Base-by-base conservation (phyloP, 2,113 vertebrate species). In the Pseudolaguvia tuberculata region DNA sequence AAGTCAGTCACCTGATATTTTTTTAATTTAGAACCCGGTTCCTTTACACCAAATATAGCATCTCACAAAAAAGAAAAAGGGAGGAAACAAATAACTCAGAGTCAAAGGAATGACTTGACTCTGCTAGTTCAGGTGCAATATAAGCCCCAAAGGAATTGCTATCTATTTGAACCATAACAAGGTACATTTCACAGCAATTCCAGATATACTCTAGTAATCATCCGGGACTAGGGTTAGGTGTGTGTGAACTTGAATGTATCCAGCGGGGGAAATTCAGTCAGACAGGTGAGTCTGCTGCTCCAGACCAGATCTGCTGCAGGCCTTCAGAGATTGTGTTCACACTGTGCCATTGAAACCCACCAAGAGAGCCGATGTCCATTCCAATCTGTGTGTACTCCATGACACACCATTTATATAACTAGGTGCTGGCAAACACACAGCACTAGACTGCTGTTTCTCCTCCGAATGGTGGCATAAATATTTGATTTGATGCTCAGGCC, bases 151-250 rank as follows among this genome's bases (percentile, higher is more conserved):
- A 51, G 47, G 47, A 63, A 11, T 14, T 69, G 63, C 14, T 48
- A 72, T 81, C 62, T 74, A 67, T 82, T 75, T 57, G 21, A 57
- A 72, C 57, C 79, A 79, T 84, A 78, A 73, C 63, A 51, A 48
- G 65, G 48, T 31, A 27, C 15, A 47, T 84, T 81, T 45, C 58
- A 58, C 63, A 58, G 58, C 70, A 72, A 83, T 80, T 84, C 79
- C 9, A 55, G 52, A 81, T 56, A 29, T 25, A 62, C 48, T 47
- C 29, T 8, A 45, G 55, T 67, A 21, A 51, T 45, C 42, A 72
- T 65, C 20, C 42, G 25, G 15, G 18, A 45, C 45, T 31, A 47
- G 21, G 58, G 39, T 31, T 66, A 14, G 20, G 55, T 72, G 39
- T 61, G 20, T 42, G 57, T n/a, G 47, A 15, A 57, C 7, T 53